Evolutionary conservation across 2,888 invertebrate species (phyloP), one percentile per base, ranked within the genome.

Genomic region (Phytoseiulus persimilis): DNA sequence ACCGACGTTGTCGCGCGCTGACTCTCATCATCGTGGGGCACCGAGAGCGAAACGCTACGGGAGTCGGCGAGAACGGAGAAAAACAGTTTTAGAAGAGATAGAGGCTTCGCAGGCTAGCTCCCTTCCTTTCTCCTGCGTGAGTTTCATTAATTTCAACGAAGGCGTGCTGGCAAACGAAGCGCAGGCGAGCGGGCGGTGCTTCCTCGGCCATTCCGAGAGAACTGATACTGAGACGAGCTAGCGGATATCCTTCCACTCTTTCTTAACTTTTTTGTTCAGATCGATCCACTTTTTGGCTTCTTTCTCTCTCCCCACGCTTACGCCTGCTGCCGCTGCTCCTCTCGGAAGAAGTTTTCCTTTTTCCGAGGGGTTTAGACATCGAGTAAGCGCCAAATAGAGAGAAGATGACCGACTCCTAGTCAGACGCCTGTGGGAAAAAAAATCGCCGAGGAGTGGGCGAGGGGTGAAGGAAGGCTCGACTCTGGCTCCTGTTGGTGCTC

Each of bases 251-350:
- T 65, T 65, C 28, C 65, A 28, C 28, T 65, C 65, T 65, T 65
- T 28, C 65, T 65, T 65, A 65, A 65, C 65, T 65, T 65, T 65
- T 65, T 65, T 65, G 65, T 65, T 65, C 11, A 28, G 65, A 65
- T 65, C 65, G 65, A 65, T 65, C 65, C 65, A 65, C 65, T 65
- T 65, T 65, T 65, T 65, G 65, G 65, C 65, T 65, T 65, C 65
- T 65, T 18, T 23, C 18, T 23, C 18, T 28, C 65, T 65, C 18
- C 28, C 65, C 18, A 1, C 65, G 23, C 23, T 28, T 65, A 2
- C 18, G 65, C 65, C 65, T 18, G 65, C 65, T 23, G 65, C 65
- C 65, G 65, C 65, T 65, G 65, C 65, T 65, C 18, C 65, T 65
- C 9, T 28, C 1, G 65, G 65, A 65, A 23, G 65, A 65, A 65